These are phyloP conservation scores for Miichthys miiuy DNA, from an alignment of 2,797 vertebrate genomes.

Conservation along the genomic window DNA sequence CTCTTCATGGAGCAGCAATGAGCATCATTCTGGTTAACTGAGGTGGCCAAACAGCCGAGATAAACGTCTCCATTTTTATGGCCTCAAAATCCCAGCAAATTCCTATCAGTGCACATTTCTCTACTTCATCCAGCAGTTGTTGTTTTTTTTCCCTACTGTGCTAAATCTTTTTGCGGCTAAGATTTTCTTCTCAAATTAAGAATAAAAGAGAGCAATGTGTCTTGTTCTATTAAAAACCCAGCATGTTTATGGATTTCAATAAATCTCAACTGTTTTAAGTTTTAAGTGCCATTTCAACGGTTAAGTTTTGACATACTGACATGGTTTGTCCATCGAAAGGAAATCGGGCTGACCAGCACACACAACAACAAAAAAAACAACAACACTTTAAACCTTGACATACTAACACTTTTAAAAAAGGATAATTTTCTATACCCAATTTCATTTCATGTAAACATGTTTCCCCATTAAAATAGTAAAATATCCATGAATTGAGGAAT, in stretches of 20 bases:
- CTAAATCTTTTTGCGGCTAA: slow-evolving; percentile 36
- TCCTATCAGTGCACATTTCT: slow-evolving; percentile 38
- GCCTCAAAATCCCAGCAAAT: slow-evolving; percentile 36
- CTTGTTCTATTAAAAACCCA: slow-evolving; percentile 48
- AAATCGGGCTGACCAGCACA: slow-evolving; percentile 48
- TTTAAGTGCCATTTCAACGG: slow-evolving; percentile 43
- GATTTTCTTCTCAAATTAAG: slow-evolving; percentile 51
- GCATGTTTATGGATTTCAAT: slow-evolving; percentile 53
- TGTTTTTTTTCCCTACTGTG: slow-evolving; percentile 30
- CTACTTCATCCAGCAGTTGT: slow-evolving; percentile 52
- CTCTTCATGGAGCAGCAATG: slow-evolving; percentile 58
- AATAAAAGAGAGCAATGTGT: slow-evolving; percentile 46
- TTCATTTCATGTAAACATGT: slow-evolving; percentile 77
- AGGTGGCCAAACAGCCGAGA: slow-evolving; percentile 24
- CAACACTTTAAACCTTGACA: slow-evolving; percentile 41
- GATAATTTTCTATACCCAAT: slow-evolving; percentile 42
- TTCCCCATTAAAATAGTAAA: slow-evolving; percentile 54
- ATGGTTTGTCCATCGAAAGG: slow-evolving; percentile 39
- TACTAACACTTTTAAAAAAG: slow-evolving; percentile 47
- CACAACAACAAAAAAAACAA: slow-evolving; percentile 38
- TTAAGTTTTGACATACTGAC: slow-evolving; percentile 29
- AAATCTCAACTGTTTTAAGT: slow-evolving; percentile 47
- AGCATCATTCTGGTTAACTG: slow-evolving; percentile 41
- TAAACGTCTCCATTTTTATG: neutral
- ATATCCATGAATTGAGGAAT: slow-evolving; percentile 33